These are phyloP conservation scores for Hypolimnas misippus DNA, from an alignment of 2,888 invertebrate species.

Conservation along the genomic window DNA sequence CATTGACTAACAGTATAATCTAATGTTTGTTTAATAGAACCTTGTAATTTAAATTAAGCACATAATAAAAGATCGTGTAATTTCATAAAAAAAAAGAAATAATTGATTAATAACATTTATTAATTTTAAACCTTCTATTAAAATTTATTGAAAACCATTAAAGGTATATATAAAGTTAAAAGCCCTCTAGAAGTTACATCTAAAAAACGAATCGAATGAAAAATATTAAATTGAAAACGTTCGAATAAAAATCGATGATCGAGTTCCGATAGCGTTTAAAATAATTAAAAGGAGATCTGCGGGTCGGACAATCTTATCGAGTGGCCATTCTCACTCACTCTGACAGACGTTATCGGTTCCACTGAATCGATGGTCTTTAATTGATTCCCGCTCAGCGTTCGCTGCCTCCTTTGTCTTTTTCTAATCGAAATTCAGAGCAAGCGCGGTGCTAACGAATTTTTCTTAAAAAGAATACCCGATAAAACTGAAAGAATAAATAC, in stretches of 20 bases:
- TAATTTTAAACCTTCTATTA: no score
- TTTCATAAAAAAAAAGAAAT: no score
- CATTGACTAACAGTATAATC: no score
- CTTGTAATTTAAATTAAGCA: no score
- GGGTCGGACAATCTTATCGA: slow-evolving; percentile 61
- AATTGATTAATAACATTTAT: no score
- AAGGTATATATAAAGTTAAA: no score
- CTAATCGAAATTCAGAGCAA: slow-evolving; percentile 72
- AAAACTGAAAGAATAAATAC: slow-evolving; percentile 57
- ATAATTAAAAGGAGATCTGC: slow-evolving; percentile 50
- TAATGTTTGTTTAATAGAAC: no score
- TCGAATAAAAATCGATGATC: neutral
- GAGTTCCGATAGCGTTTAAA: slow-evolving; percentile 35
- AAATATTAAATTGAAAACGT: slow-evolving; percentile 2
- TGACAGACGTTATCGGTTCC: slow-evolving; percentile 62
- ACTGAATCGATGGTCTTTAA: slow-evolving; percentile 79
- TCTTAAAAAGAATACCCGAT: slow-evolving; percentile 60
- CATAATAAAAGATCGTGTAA: no score
- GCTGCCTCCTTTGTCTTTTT: slow-evolving; percentile 77
- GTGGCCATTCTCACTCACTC: slow-evolving; percentile 54
- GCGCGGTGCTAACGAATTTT: slow-evolving; percentile 66
- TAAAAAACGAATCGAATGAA: neutral
- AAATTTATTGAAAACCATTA: no score
- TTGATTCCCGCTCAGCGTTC: slow-evolving; percentile 70
- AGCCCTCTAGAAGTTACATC: no score